These are phyloP conservation scores for Nymphalis urticae DNA, from an alignment of 2,888 invertebrate species.

Conservation along the genomic window DNA sequence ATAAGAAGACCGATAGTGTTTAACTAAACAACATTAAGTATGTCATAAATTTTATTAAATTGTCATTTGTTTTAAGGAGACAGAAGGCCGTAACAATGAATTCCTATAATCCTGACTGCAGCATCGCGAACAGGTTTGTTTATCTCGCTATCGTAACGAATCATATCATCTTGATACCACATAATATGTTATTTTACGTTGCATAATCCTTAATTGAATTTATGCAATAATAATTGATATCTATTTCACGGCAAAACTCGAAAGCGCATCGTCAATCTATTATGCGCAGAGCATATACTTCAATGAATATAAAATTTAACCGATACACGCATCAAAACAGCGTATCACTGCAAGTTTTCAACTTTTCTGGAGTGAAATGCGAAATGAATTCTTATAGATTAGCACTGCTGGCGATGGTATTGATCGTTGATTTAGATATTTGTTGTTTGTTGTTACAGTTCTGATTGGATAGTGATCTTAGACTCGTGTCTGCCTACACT, in stretches of 20 bases:
- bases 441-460: slow-evolving; percentile 5
- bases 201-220: not conserved
- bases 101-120: not conserved
- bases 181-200: not conserved
- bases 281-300: too few species aligned
- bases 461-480: slow-evolving; percentile 10
- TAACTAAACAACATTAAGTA: too few species aligned
- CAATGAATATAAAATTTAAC: too few species aligned
- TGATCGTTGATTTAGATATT: not conserved
- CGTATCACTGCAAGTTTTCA: too few species aligned
- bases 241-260: too few species aligned
- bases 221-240: too few species aligned
- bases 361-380: too few species aligned
- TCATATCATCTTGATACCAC: not conserved
- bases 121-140: not conserved
- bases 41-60: not conserved
- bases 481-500: not conserved
- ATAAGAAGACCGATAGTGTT: too few species aligned
- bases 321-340: too few species aligned
- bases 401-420: too few species aligned
- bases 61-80: not conserved
- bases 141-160: not conserved
- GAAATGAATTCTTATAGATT: too few species aligned
- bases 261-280: too few species aligned
- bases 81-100: not conserved